These are phyloP conservation scores for Paragorgia papillata DNA, from an alignment of 92 coral and sea anemone species.

Conservation along the genomic window DNA sequence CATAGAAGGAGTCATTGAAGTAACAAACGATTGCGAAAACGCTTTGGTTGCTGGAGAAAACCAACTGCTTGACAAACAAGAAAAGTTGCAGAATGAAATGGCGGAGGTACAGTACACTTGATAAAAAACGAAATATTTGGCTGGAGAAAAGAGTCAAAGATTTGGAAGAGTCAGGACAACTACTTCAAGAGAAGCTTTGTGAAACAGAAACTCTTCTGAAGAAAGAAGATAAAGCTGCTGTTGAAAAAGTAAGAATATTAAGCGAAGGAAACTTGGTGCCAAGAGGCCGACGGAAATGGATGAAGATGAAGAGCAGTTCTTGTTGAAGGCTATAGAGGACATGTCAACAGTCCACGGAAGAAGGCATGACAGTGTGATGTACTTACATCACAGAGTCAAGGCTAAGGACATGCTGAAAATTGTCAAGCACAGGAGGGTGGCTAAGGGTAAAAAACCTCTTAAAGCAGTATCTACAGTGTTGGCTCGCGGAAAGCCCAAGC, in stretches of 20 bases:
- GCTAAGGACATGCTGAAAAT: slow-evolving; percentile 55
- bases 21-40: slow-evolving; percentile 49
- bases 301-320: slow-evolving; percentile 56
- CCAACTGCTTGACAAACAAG: slow-evolving; percentile 44
- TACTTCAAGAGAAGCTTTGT: slow-evolving; percentile 46
- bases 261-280: slow-evolving; percentile 64
- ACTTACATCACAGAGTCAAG: slow-evolving; percentile 60
- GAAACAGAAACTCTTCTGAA: slow-evolving; percentile 28
- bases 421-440: slow-evolving; percentile 56
- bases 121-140: slow-evolving; percentile 51
- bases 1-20: slow-evolving; percentile 27
- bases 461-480: slow-evolving; percentile 53
- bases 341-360: slow-evolving; percentile 69
- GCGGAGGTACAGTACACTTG: slow-evolving; percentile 39
- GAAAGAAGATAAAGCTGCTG: slow-evolving; percentile 52
- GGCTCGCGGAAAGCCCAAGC: slow-evolving; percentile 60
- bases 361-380: slow-evolving; percentile 63
- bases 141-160: slow-evolving; percentile 54
- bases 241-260: no score
- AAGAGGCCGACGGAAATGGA: slow-evolving; percentile 52
- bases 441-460: slow-evolving; percentile 45
- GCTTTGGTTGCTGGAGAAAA: slow-evolving; percentile 47
- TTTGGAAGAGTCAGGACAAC: slow-evolving; percentile 53
- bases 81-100: slow-evolving; percentile 29
- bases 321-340: slow-evolving; percentile 52